Base-by-base conservation (phyloP, 2,113 vertebrate genomes). In the Alectura lathami region DNA sequence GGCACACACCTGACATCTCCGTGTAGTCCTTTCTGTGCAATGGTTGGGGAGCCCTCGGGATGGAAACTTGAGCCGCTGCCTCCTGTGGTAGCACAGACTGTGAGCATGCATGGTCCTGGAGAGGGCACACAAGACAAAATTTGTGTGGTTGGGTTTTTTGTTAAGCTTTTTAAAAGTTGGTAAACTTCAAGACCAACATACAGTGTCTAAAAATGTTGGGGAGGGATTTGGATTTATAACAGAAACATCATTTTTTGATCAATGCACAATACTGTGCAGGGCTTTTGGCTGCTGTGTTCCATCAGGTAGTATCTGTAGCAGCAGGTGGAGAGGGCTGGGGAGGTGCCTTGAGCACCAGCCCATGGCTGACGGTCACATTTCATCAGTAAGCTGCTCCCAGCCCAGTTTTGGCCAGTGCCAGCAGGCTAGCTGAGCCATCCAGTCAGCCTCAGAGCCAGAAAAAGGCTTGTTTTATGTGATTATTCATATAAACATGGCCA, bases 1-100 rank as follows among this genome's bases (percentile, higher is more conserved):
- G 0, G 29, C 20, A 5, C 0, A 0, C 40, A 17, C 45, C 43
- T 5, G 3, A 9, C 34, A 13, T 63, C 60, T 34, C 60, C 26
- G 12, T 29, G 77, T 47, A 38, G 26, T 63, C 60, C 77, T 86
- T 47, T 1, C 1, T 27, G 7, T 14, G 34, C 2, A 3, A 8
- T 4, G 6, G 21, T 63, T 48, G 47, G 77, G 43, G 81, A 63
- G 48, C 4, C 0, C 21, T 48, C 40, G 42, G 75, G 26, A 27
- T 4, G 53, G 59, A 54, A 91, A 42, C 29, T 47, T 7, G 3
- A 3, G 24, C 70, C 66, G 51, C 34, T 2, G 0, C 18, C 50
- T 70, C 54, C 50, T 47, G 17, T 0, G 1, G 68, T 48, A n/a
- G 7, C 48, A 40, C 0, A 4, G 68, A 68, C 43, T 75, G 2